Evolutionary conservation across 2,797 vertebrate genomes (phyloP), one percentile per base, ranked within the genome.

Genomic region (Garrulus glandarius): DNA sequence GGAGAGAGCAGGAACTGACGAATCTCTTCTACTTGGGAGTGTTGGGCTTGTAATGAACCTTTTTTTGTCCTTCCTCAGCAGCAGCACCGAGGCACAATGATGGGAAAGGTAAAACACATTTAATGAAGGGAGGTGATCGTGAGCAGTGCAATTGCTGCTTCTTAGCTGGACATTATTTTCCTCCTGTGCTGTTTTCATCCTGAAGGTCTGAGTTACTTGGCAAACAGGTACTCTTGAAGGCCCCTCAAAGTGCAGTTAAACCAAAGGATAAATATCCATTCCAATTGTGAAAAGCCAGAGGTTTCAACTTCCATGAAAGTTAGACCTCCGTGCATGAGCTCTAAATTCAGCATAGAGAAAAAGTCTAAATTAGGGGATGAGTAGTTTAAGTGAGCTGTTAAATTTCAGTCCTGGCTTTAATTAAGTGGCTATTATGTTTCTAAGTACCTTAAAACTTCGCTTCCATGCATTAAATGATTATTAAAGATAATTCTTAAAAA

Each of bases 381-480:
- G 71, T 56, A 30, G n/a, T 70, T 87, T 60, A 63, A 95, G 60
- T 64, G 70, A 89, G 85, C 52, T 87, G 81, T 74, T 94, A 84
- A 29, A 77, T 92, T 95, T 81, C 55, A 78, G n/a, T 87, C 59
- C 53, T 78, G 43, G 47, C 65, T 89, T 89, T 52, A 89, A 82
- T 95, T 89, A 94, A 93, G 32, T 79, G 52, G 37, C 36, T 90
- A 36, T 85, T 89, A 57, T 70, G 41, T 84, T 92, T 92, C 47
- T 49, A 87, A 91, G 65, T 84, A 72, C 55, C 65, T 86, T 61
- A 69, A 90, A 84, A 82, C 32, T 57, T 93, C 3, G 0, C 16
- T 71, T 60, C 43, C 69, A 12, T 65, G 60, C 13, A 59, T 89
- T 80, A 70, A 89, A 83, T 92, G 70, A 9, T 8, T 76, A 63